Percentiles rank a stretch among this genome's conserved stretches.
These are phyloP conservation scores for Cyclargus thomasi DNA, from an alignment of 1,140 invertebrate genomes.

Conservation along the genomic window DNA sequence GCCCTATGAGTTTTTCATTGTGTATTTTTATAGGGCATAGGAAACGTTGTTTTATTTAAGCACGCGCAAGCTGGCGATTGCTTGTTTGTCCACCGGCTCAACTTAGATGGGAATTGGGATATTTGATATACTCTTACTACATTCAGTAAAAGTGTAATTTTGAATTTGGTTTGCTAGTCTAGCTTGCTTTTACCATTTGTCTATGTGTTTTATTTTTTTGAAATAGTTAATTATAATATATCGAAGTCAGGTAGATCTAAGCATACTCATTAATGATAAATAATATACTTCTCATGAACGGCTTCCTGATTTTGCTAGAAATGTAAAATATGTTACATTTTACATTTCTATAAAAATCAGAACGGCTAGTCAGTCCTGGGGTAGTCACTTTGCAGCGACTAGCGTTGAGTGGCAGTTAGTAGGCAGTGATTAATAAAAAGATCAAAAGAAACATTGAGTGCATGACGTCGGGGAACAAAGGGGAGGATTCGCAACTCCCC, in stretches of 20 bases:
- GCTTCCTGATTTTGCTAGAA: no score
- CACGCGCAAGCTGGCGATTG: slow-evolving; percentile 36
- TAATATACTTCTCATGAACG: no score
- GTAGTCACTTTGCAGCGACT: not conserved
- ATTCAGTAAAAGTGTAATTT: not conserved
- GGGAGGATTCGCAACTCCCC: not conserved
- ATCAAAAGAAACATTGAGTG: slow-evolving; percentile 8
- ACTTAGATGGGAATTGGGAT: not conserved
- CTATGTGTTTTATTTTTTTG: no score
- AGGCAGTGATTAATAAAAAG: not conserved
- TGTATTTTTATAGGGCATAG: slow-evolving; percentile 49
- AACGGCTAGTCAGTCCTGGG: not conserved
- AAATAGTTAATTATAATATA: no score
- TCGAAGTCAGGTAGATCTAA: no score
- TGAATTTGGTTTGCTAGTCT: not conserved
- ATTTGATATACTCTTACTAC: not conserved
- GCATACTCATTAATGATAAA: no score
- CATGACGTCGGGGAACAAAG: not conserved
- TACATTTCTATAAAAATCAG: not conserved
- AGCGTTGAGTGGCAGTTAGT: not conserved
- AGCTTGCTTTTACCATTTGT: no score
- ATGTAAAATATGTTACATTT: not conserved
- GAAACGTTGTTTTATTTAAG: slow-evolving; percentile 47
- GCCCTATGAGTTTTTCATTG: slow-evolving; percentile 29
- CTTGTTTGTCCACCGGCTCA: slow-evolving; percentile 15